Percentiles rank a stretch among this genome's conserved stretches.
These are phyloP conservation scores for Acomys russatus DNA, from an alignment of 2,797 vertebrate species.

Conservation along the genomic window DNA sequence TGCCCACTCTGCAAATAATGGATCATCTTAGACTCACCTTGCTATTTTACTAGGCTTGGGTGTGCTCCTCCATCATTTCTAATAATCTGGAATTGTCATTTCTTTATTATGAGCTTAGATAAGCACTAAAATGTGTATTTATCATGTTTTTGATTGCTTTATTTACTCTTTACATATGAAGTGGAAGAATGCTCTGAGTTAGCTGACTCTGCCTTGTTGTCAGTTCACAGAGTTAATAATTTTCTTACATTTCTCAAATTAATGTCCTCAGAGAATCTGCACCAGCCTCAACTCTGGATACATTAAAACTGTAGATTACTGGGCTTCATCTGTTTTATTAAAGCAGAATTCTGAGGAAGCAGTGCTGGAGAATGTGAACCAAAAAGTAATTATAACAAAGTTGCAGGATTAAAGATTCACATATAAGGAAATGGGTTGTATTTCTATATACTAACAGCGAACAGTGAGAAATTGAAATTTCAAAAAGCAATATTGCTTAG, in stretches of 20 bases:
- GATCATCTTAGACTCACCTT: background rate
- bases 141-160: background rate
- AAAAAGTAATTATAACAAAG: constrained; percentile 30
- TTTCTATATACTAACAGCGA: constrained; percentile 26
- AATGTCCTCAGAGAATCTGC: constrained; percentile 42
- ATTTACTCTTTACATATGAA: constrained; percentile 4
- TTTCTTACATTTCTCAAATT: constrained; percentile 31
- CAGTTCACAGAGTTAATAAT: constrained; percentile 32
- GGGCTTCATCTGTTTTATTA: constrained; percentile 58
- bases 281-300: background rate
- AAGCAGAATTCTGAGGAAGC: constrained; percentile 41
- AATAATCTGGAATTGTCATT: background rate
- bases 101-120: background rate
- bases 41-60: background rate
- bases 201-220: background rate
- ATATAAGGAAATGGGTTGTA: constrained; percentile 5
- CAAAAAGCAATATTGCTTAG: constrained; percentile 19
- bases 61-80: constrained; percentile 10
- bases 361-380: constrained; percentile 15
- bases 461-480: constrained; percentile 48
- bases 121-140: background rate
- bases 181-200: background rate
- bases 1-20: background rate
- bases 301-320: constrained; percentile 57
- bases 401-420: background rate